Conservation (phyloP, 2,113 vertebrate species). For the Lamprotornis superbus region DNA sequence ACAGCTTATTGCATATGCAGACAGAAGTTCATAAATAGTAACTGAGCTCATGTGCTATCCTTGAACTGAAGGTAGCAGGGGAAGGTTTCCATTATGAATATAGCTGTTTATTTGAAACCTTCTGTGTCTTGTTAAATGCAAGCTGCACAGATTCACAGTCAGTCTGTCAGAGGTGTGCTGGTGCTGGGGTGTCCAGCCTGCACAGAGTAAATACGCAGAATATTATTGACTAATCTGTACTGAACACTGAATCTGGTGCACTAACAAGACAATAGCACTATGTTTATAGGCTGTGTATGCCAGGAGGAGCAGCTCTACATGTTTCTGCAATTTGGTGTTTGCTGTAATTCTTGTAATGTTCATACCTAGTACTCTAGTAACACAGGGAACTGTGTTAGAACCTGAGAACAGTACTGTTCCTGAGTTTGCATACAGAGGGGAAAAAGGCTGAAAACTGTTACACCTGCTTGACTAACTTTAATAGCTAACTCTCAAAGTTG, state of each 20-base stretch:
- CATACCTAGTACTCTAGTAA: background rate
- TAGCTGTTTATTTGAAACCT: background rate
- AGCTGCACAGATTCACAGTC: background rate
- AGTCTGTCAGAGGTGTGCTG: background rate
- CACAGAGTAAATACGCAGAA: background rate
- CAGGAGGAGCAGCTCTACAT: background rate
- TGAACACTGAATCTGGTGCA: background rate
- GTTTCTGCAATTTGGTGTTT: background rate
- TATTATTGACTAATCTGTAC: background rate
- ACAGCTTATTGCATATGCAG: background rate
- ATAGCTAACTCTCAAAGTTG: background rate
- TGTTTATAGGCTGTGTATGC: background rate
- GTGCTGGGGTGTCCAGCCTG: background rate
- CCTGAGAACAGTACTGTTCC: background rate
- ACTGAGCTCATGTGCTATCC: rapidly evolving
- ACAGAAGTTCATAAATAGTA: background rate
- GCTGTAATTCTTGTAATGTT: background rate
- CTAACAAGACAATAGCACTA: background rate
- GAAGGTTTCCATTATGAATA: background rate
- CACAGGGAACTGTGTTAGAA: background rate
- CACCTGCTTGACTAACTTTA: background rate
- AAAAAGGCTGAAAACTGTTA: background rate
- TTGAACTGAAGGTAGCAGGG: background rate
- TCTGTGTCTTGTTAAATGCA: background rate
- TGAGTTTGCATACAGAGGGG: background rate